Evolutionary conservation across 1,140 invertebrate species (phyloP), one percentile per base, ranked within the genome.

Genomic region (Pemphigus obesinymphae): DNA sequence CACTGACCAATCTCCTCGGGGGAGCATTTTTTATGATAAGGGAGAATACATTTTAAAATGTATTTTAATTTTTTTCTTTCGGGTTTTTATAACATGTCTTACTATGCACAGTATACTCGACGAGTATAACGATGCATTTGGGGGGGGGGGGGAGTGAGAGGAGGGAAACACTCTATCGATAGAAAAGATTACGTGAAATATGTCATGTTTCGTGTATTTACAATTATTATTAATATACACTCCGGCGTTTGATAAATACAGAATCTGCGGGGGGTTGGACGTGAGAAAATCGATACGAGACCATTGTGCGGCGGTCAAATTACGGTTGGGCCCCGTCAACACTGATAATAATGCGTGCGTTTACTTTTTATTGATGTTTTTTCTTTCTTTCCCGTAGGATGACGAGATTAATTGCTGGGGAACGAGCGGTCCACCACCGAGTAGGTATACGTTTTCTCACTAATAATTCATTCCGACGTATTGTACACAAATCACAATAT

Each of bases 281-380:
- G 68, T 45, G 68, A 45, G 40, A 70, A 70, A 70, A 70, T 70
- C 68, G 68, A 70, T 70, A 70, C 7, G n/a, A 43, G 68, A 45
- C 37, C 53, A 29, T 58, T 58, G 68, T 31, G 4, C 43, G 31
- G 37, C 66, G 37, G 66, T 70, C 37, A 43, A 45, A 70, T 70
- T 70, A 70, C 68, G 40, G 68, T 26, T 26, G n/a, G 68, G n/a
- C 23, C 68, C 68, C 68, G 68, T 70, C 68, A 45, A 29, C 68
- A 70, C 68, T 70, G 40, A 17, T 45, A 70, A 70, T 70, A 70
- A 45, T 29, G 37, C 68, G 40, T 70, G n/a, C n/a, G 68, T 70
- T 70, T 70, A 70, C 68, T 70, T 70, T 70, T 70, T 70, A 70
- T 70, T 45, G 31, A 43, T 45, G 68, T 70, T 45, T 70, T 70